Percentiles rank a stretch among this genome's conserved stretches.
These are phyloP conservation scores for Morpho helenor DNA, from an alignment of 2,888 invertebrate genomes.

Conservation along the genomic window DNA sequence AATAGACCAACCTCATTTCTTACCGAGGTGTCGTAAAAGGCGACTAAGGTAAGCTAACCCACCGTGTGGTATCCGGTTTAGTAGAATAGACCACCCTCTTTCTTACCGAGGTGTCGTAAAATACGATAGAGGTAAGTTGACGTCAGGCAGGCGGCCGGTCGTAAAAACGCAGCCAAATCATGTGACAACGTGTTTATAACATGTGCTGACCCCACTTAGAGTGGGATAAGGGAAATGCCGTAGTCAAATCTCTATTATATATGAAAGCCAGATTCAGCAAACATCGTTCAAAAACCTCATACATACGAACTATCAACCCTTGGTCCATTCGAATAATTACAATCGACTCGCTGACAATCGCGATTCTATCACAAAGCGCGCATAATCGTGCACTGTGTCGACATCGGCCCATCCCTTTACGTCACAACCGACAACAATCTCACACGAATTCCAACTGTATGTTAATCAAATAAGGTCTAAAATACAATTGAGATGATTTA, in stretches of 20 bases:
- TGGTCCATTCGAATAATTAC: conserved; percentile 74
- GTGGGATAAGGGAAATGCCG: too few species aligned
- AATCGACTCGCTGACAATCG: conserved; percentile 77
- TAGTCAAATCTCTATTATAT: conserved; percentile 7
- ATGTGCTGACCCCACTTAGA: too few species aligned
- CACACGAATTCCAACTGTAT: conserved; percentile 27
- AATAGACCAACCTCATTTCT: too few species aligned
- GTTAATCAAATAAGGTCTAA: conserved; percentile 1
- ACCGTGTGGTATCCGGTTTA: too few species aligned
- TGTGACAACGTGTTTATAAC: too few species aligned
- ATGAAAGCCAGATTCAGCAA: conserved; percentile 40
- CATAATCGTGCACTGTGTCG: conserved; percentile 74
- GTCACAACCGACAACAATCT: conserved; percentile 36
- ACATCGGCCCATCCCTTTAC: conserved; percentile 42
- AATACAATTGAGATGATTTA: conserved; percentile 8
- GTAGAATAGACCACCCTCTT: too few species aligned
- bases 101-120: too few species aligned
- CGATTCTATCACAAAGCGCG: conserved; percentile 75
- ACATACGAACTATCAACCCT: conserved; percentile 48
- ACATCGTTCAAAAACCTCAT: conserved; percentile 58
- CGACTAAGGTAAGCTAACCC: too few species aligned
- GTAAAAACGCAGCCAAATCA: too few species aligned
- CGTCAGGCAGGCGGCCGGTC: too few species aligned
- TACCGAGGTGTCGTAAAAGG: too few species aligned
- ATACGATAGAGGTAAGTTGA: too few species aligned